Conservation (phyloP, 2,888 invertebrate species). For the Nebria brevicollis region DNA sequence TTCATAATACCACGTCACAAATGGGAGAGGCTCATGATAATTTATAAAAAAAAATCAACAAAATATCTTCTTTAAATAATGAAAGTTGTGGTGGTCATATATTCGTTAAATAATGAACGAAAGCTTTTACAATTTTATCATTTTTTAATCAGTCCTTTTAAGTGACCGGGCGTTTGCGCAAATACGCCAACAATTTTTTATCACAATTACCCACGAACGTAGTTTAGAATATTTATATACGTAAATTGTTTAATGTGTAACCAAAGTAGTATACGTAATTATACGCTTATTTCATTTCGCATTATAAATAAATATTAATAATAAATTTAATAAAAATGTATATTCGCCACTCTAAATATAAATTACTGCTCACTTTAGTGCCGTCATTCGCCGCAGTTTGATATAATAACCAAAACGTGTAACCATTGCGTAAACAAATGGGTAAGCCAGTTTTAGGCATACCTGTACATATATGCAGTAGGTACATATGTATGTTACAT, state of each 20-base stretch:
- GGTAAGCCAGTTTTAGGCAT: neutral
- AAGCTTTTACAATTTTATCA: neutral
- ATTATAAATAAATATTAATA: too few species aligned
- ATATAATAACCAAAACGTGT: neutral
- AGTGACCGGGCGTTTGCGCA: neutral
- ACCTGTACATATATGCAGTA: neutral
- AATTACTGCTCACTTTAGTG: neutral
- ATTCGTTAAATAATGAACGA: neutral
- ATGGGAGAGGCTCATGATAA: too few species aligned
- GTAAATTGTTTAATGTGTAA: too few species aligned
- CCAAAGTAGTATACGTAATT: too few species aligned
- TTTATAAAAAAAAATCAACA: neutral
- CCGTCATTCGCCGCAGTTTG: neutral
- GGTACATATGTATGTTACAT: neutral
- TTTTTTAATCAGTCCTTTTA: neutral
- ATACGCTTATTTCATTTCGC: too few species aligned
- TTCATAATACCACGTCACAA: too few species aligned
- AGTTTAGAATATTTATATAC: neutral
- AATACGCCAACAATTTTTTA: neutral
- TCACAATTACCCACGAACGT: neutral
- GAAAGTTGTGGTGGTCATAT: neutral
- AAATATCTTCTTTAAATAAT: neutral
- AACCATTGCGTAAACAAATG: neutral
- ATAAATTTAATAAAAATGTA: too few species aligned
- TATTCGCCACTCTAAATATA: too few species aligned